Evolutionary conservation across 2,888 invertebrate genomes (phyloP).

Genomic region (Sylvicola cinctus): DNA sequence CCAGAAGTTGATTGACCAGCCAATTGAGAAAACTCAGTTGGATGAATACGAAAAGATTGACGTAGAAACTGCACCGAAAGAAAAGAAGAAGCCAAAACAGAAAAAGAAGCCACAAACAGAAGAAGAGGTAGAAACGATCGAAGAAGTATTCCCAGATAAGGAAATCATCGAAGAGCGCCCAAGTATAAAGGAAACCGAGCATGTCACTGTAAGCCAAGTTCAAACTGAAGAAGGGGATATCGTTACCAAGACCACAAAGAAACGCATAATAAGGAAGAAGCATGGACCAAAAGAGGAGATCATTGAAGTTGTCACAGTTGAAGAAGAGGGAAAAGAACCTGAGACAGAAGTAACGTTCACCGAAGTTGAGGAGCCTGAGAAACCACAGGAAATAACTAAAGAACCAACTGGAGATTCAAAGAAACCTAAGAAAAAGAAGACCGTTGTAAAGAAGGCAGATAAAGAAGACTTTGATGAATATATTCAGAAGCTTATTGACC

Average conservation of each 20-base stretch:
- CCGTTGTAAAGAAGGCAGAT: constrained; percentile 2
- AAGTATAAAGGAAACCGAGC: neutral
- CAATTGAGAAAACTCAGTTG: constrained; percentile 9
- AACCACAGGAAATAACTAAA: constrained; percentile 9
- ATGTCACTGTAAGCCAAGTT: constrained; percentile 3
- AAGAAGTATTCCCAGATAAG: neutral
- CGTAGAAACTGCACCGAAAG: neutral
- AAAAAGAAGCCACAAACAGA: constrained; percentile 8
- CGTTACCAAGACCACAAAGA: constrained; percentile 13
- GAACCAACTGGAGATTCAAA: neutral
- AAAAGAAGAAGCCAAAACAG: constrained; percentile 12
- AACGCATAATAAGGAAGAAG: constrained; percentile 19
- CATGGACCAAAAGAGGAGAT: constrained; percentile 18
- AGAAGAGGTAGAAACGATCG: neutral
- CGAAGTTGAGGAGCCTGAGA: constrained; percentile 9
- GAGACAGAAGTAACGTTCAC: constrained; percentile 16
- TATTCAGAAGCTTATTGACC: constrained; percentile 5
- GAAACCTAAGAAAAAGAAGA: constrained; percentile 6
- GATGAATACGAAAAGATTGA: neutral
- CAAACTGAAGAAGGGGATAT: constrained; percentile 5
- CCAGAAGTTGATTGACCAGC: constrained; percentile 19
- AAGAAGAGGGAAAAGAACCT: constrained; percentile 19
- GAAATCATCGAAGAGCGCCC: neutral
- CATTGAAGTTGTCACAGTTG: constrained; percentile 22
- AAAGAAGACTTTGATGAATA: constrained; percentile 6